Evolutionary conservation across 2,888 invertebrate genomes (phyloP).

Genomic region (Sceliomorpha sp.): DNA sequence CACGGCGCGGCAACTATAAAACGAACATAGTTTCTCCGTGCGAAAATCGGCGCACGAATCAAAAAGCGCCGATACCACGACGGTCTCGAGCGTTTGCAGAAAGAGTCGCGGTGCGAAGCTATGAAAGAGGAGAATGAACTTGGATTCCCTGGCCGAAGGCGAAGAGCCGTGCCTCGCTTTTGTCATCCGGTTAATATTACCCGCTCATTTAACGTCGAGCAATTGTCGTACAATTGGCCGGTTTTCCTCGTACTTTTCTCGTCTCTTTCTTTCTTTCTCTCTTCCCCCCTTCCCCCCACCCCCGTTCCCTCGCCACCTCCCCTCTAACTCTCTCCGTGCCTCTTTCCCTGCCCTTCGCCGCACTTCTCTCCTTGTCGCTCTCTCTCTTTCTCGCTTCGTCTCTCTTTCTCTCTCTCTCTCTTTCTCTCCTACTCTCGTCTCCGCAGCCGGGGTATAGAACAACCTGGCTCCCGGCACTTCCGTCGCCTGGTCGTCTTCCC

Average conservation of each 20-base stretch:
- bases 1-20: too few relatives aligned
- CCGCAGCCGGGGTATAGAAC: too few relatives aligned
- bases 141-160: not conserved
- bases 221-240: constrained; percentile 50
- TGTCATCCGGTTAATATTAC: constrained; percentile 52
- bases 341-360: constrained; percentile 37
- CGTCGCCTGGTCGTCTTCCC: constrained; percentile 14
- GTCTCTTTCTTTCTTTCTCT: constrained; percentile 42
- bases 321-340: constrained; percentile 45
- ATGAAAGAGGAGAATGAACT: constrained; percentile 1
- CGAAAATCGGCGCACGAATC: too few relatives aligned
- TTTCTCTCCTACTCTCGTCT: not conserved
- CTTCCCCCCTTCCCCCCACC: constrained; percentile 37
- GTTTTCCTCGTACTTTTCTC: constrained; percentile 52
- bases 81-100: too few relatives aligned
- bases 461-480: too few relatives aligned
- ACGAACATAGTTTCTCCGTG: too few relatives aligned
- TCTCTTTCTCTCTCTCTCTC: constrained; percentile 25
- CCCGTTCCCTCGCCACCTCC: constrained; percentile 7
- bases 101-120: too few relatives aligned
- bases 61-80: too few relatives aligned
- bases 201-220: constrained; percentile 46
- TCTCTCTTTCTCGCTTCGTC: constrained; percentile 17
- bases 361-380: constrained; percentile 56
- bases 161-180: constrained; percentile 12